Evolutionary conservation across 2,113 vertebrate genomes (phyloP), one percentile per base, ranked within the genome.

Genomic region (Anoplopoma fimbria): DNA sequence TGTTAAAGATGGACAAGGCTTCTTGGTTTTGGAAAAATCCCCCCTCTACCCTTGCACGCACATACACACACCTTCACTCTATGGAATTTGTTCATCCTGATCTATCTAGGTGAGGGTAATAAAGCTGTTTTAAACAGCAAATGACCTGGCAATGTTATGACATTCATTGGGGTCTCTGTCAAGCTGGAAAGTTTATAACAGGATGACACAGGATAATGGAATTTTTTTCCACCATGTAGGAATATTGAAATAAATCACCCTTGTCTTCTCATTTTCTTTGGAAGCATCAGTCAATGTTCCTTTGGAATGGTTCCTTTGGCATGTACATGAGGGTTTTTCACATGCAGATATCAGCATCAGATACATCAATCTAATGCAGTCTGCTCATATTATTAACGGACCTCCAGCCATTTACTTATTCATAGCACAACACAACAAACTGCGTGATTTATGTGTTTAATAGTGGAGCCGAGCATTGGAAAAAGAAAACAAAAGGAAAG

Each of bases 51-150:
- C 62, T 45, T 47, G 19, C 33, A 21, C 29, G 19, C 60, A 42
- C 27, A 62, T 9, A 74, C 64, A 67, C 77, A 80, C 60, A 79
- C 38, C 42, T 63, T 81, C 23, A 6, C 36, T 80, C 58, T 40
- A 61, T 45, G 49, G 61, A 19, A 78, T 64, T 15, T 25, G 76
- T 77, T 60, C 31, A 19, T 23, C 14, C 33, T 53, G 9, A 77
- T 81, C 15, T 36, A 40, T 76, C 69, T 65, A 47, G 53, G 69
- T 73, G 58, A 88, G n/a, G 69, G 53, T 79, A 87, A 88, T 92
- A 91, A 92, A 93, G 42, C 64, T 65, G 69, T 58, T 85, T 85
- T 62, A 89, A 86, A 84, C 71, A 88, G 58, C 88, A 84, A 86
- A 75, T 68, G 42, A 80, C 17, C 38, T 47, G 12, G 53, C 3